Base-by-base conservation (phyloP, 2,113 vertebrate species). In the Apodemus sylvaticus region DNA sequence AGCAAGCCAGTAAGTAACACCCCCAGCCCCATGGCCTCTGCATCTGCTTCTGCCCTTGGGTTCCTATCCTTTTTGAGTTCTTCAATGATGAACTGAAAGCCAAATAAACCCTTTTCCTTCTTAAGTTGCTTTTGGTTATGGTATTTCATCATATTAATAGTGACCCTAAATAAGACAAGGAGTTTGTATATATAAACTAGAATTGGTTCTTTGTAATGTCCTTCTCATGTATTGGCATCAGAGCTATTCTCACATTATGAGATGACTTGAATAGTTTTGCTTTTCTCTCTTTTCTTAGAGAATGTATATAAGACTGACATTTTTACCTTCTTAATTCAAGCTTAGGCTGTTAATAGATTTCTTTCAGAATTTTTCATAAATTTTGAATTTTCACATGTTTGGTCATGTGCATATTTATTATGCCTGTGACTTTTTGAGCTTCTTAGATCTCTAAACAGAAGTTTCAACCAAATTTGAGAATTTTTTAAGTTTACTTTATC, bases 391-490 rank as follows among this genome's bases (percentile, higher is more conserved):
- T 16, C 31, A 45, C 42, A 78, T n/a, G 45, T 17, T 78, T 51
- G 26, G 45, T 34, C 14, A 78, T 78, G 17, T 34, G 12, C 29
- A 51, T 51, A 78, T 78, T 51, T 51, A 78, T 78, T 90, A 81
- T 74, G 7, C 42, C 89, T 91, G 22, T 71, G 48, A 73, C 94
- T 81, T 77, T 36, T n/a, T 82, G 45, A 77, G 77, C 20, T 53
- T 86, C 58, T 94, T 71, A 10, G 20, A 68, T 81, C n/a, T 90
- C 24, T 29, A 90, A 71, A 26, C 42, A 86, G 66, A 96, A n/a
- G 48, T 90, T 36, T 89, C 58, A 48, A 16, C 74, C 26, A 77
- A 77, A 48, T 77, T 48, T 77, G 45, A 29, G 45, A 77, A 77
- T 6, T 31, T 51, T 51, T 51, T 7, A 78, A 48, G 26, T 6